Base-by-base conservation (phyloP, 2,888 invertebrate genomes). In the Lysandra coridon region DNA sequence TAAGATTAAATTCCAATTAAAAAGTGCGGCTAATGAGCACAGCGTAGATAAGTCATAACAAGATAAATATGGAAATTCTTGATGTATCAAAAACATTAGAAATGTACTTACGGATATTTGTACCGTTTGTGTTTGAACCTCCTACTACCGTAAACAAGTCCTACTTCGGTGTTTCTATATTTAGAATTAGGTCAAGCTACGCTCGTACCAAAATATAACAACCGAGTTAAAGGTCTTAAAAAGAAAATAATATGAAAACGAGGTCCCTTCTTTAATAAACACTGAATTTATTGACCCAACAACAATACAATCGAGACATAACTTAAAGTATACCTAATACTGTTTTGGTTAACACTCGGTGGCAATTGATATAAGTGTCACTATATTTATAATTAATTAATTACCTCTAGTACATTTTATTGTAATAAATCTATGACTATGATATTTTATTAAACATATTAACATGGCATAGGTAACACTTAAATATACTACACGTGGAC, bases 111-210 rank as follows among this genome's bases (percentile, higher is more conserved):
- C 23, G 10, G 62, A 62, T 30, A 69, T 33, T 69, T 69, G 64
- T 69, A 30, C 7, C 23, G 23, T 23, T 23, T 23, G 23, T n/a
- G 62, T 60, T 10, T 23, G 6, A 7, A 69, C 33, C 17, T 33
- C 33, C 30, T 69, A 33, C 69, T 69, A 14, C 69, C 33, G 69
- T 69, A 37, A 69, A 69, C 69, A 17, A 17, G 69, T 69, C 33
- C 69, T 69, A 69, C 33, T 33, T 69, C 30, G 33, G 17, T 17
- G 33, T 69, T 37, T 69, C 33, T 69, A 64, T 30, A 64, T 64
- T 64, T 64, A 30, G 10, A 64, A 64, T 64, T 10, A 64, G 64
- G 64, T 64, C 64, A 64, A 64, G 64, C 64, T 64, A 30, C 23
- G 64, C 3, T 10, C 64, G 12, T 64, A 10, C 23, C 30, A 30